phyloP scores from a whole-genome alignment of 2,797 vertebrate genomes.

The Sebastes jordani region DNA sequence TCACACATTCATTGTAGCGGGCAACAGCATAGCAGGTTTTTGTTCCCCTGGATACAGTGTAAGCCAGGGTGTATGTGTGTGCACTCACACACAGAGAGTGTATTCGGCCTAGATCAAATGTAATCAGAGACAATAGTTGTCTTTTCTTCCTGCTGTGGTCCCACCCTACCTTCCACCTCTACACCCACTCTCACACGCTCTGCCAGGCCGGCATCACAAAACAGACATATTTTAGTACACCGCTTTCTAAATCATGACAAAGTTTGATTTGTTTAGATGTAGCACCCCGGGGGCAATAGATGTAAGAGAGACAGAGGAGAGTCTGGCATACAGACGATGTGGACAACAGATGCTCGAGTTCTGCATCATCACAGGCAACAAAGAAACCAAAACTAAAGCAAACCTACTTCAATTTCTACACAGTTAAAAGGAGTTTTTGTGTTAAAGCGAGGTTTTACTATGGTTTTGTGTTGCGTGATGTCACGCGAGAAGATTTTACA shows the following conservation, averaged over 20 bases:
- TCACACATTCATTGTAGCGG: constrained; percentile 41
- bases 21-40: constrained; percentile 52
- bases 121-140: constrained; percentile 48
- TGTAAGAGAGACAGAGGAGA: background rate
- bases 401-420: background rate
- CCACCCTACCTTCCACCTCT: constrained; percentile 23
- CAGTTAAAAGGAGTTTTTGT: background rate
- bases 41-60: constrained; percentile 41
- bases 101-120: constrained; percentile 46
- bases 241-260: background rate
- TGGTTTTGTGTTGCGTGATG: background rate
- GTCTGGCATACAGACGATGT: background rate
- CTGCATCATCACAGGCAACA: background rate
- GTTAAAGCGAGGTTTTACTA: background rate
- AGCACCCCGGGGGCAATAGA: background rate
- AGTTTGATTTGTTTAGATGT: constrained; percentile 16
- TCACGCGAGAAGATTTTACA: constrained; percentile 36
- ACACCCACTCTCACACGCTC: background rate
- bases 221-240: background rate
- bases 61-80: background rate
- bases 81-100: background rate
- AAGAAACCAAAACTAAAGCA: background rate
- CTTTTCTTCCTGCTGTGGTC: constrained; percentile 38
- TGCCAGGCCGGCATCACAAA: background rate
- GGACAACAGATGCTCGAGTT: background rate